Percentiles rank a stretch among this genome's conserved stretches.
Evolutionary conservation across 2,113 vertebrate species (phyloP).

Genomic region (Rhagologus leucostigma): DNA sequence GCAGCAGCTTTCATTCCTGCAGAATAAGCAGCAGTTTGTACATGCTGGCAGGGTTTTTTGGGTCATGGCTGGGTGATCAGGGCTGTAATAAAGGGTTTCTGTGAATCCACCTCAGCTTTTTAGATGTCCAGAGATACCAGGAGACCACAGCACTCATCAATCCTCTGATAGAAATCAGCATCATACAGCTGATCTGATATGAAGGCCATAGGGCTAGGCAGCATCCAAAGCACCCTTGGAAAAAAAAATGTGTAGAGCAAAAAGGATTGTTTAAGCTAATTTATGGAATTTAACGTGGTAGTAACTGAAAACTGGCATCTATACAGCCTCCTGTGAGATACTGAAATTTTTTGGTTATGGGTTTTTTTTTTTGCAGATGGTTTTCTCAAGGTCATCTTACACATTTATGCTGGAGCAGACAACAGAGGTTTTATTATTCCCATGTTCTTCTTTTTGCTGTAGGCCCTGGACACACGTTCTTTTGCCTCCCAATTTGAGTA

Average conservation of each 20-base stretch:
- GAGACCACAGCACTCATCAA: not conserved
- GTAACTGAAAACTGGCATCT: not conserved
- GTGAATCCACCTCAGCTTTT: not conserved
- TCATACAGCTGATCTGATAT: not conserved
- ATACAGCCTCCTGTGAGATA: not conserved
- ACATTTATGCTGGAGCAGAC: not conserved
- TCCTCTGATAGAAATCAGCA: not conserved
- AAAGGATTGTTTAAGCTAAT: not conserved
- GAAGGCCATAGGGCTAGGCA: not conserved
- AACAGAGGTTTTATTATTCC: not conserved
- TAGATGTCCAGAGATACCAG: not conserved
- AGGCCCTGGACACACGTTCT: not conserved
- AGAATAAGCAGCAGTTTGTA: not conserved
- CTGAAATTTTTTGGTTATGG: not conserved
- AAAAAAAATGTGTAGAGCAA: not conserved
- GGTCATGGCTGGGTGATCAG: not conserved
- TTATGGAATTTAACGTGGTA: not conserved
- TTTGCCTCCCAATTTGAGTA: not conserved
- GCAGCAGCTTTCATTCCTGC: not conserved
- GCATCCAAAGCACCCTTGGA: not conserved
- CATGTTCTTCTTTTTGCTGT: not conserved
- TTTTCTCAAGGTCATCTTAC: not conserved
- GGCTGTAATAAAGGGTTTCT: not conserved
- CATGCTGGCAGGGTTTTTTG: not conserved
- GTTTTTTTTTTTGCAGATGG: not conserved